Evolutionary conservation across 2,113 vertebrate genomes (phyloP).

Genomic region (Mormyrus lacerda): DNA sequence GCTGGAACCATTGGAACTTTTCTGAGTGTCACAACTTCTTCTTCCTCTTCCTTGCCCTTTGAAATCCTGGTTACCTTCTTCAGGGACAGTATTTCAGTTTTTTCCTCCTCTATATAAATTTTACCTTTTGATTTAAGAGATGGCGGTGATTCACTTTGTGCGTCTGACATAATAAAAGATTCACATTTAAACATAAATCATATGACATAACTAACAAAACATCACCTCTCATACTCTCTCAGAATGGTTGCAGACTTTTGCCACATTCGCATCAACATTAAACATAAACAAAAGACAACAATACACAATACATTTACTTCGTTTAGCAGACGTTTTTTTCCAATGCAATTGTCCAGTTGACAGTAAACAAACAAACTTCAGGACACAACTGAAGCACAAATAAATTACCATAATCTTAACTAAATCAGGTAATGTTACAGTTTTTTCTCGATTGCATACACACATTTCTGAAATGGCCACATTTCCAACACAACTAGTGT

Average conservation of each 20-base stretch:
- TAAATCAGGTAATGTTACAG: not conserved
- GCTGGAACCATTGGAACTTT: constrained; percentile 42
- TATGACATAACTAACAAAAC: constrained; percentile 29
- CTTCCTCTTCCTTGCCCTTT: constrained; percentile 48
- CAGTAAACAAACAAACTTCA: not conserved
- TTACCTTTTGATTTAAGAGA: constrained; percentile 60
- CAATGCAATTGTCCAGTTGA: not conserved
- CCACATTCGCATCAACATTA: not conserved
- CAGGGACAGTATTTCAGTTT: constrained; percentile 40
- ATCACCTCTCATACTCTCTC: constrained; percentile 22
- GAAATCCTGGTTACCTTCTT: constrained; percentile 46
- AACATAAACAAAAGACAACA: constrained; percentile 3
- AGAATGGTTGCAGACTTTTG: not conserved
- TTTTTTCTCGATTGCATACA: not conserved
- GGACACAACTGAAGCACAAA: not conserved
- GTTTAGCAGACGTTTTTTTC: not conserved
- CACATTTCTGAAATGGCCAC: not conserved
- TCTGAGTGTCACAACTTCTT: constrained; percentile 49
- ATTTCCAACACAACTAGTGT: not conserved
- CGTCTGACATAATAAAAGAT: constrained; percentile 63
- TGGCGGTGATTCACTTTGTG: constrained; percentile 45
- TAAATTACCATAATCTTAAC: not conserved
- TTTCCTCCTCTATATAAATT: constrained; percentile 50
- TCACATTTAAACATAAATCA: constrained; percentile 49
- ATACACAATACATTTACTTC: constrained; percentile 7